These are phyloP conservation scores for Oscheius sp. DNA, from an alignment of 1,140 invertebrate species.

Conservation along the genomic window DNA sequence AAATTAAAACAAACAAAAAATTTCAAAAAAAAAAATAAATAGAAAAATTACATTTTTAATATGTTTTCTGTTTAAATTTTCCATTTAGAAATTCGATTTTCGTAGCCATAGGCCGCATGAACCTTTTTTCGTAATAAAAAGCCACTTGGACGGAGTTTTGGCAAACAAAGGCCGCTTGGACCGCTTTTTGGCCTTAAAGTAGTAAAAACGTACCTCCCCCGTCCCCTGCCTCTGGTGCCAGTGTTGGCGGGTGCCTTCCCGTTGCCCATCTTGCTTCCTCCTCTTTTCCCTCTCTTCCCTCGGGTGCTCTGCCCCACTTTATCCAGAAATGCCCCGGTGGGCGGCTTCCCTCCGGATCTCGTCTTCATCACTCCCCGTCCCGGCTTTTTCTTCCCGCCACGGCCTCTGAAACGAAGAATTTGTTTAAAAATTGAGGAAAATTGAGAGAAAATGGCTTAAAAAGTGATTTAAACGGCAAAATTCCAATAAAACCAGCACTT, in stretches of 20 bases:
- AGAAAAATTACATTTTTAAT: no score
- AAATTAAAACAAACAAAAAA: no score
- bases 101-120: no score
- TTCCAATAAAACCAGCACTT: conserved; percentile 6
- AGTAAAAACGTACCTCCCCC: background rate
- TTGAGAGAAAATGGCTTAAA: background rate
- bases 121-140: no score
- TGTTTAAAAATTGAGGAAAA: background rate
- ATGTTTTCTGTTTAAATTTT: no score
- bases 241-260: conserved; percentile 19
- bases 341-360: conserved; percentile 21
- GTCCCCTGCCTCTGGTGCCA: background rate
- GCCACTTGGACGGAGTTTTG: no score
- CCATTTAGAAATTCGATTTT: no score
- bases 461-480: background rate
- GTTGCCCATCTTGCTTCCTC: background rate
- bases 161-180: no score
- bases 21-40: no score
- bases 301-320: conserved; percentile 4
- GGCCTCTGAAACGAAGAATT: conserved; percentile 20
- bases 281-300: conserved; percentile 32
- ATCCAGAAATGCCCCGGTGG: conserved; percentile 13
- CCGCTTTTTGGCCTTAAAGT: no score
- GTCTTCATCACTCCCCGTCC: conserved; percentile 19
- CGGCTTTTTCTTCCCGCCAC: conserved; percentile 35